A percentile compares a stretch with the other conserved stretches of the same genome.
phyloP scores from a whole-genome alignment of 2,113 vertebrate species.

The Anolis carolinensis region DNA sequence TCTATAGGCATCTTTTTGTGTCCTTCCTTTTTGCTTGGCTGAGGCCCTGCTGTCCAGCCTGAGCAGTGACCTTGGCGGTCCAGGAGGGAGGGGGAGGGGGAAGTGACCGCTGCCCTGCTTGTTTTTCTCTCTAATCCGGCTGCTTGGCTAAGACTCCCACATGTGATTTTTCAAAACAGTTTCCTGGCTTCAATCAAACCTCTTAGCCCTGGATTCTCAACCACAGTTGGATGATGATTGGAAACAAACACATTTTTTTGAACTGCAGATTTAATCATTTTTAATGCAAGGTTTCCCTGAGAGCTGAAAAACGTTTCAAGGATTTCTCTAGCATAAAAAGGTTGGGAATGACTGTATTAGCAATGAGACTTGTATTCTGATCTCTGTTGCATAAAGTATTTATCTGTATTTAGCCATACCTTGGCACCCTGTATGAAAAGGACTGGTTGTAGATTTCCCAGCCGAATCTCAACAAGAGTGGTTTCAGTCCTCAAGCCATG shows the following conservation, averaged over 20 bases:
- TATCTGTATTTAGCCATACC: background rate
- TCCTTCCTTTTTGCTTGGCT: background rate
- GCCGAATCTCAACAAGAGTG: background rate
- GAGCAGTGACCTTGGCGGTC: constrained; percentile 1
- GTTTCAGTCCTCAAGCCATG: background rate
- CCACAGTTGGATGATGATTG: too few species aligned
- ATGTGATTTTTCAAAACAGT: constrained; percentile 8
- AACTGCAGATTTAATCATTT: too few species aligned
- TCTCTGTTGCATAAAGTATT: background rate
- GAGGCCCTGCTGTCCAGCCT: background rate
- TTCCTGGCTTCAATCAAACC: background rate
- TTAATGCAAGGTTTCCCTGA: too few species aligned
- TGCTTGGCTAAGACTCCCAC: constrained; percentile 5
- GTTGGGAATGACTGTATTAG: too few species aligned
- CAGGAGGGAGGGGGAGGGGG: background rate
- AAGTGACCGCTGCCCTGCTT: background rate
- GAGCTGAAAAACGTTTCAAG: too few species aligned
- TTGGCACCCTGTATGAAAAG: background rate
- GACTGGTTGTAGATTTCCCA: background rate
- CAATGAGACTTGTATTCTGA: background rate
- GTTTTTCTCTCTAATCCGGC: constrained; percentile 10
- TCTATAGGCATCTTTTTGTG: background rate
- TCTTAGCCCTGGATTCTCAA: background rate
- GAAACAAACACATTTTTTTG: too few species aligned
- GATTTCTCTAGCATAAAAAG: too few species aligned